Percentiles rank a stretch among this genome's conserved stretches.
phyloP scores from a whole-genome alignment of 37 sponge, comb jelly and placozoan species.

The Petrosia ficiformis region DNA sequence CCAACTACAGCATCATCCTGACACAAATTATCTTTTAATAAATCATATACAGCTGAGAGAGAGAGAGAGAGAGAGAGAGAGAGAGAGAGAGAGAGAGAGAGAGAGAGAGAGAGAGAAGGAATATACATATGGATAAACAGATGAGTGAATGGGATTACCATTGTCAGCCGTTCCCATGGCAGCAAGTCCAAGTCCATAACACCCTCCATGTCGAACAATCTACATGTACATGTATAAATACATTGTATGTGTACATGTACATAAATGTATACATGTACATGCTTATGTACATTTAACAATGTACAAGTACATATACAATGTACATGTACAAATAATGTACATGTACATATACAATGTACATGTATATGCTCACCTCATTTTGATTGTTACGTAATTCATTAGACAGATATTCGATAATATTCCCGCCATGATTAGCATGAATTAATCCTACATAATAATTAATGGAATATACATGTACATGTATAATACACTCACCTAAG shows the following conservation, averaged over 20 bases:
- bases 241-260: background rate
- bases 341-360: background rate
- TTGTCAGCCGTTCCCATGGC: slow-evolving; percentile 89
- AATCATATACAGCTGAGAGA: slow-evolving; percentile 76
- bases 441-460: slow-evolving; percentile 68
- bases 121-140: background rate
- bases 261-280: no score
- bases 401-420: slow-evolving; percentile 81
- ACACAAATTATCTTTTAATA: slow-evolving; percentile 83
- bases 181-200: slow-evolving; percentile 96
- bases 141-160: slow-evolving; percentile 14
- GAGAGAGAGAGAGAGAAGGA: background rate
- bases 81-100: background rate
- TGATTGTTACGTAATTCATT: slow-evolving; percentile 76
- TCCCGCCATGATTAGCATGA: slow-evolving; percentile 94
- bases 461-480: background rate
- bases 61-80: background rate
- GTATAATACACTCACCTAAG: slow-evolving; percentile 53
- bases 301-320: background rate
- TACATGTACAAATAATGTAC: background rate
- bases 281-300: no score
- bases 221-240: slow-evolving; percentile 21
- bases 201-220: slow-evolving; percentile 95
- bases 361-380: slow-evolving; percentile 60
- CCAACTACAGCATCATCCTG: slow-evolving; percentile 97